phyloP scores from a whole-genome alignment of 2,797 vertebrate genomes.

The Cossypha polioptera region DNA sequence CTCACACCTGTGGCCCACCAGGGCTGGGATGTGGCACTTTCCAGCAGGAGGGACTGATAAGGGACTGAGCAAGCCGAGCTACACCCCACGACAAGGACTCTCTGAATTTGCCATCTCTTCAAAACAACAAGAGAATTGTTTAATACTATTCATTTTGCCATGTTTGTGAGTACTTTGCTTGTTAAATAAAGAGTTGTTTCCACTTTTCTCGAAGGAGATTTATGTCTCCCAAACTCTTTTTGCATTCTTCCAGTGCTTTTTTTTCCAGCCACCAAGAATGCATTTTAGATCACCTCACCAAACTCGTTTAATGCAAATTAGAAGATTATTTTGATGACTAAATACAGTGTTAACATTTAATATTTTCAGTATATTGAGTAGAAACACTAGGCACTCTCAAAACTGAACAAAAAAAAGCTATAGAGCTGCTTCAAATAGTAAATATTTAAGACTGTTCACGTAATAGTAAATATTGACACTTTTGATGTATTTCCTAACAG shows the following conservation, averaged over 20 bases:
- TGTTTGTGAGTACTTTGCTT: neutral
- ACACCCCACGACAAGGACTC: too few species aligned
- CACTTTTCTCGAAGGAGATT: neutral
- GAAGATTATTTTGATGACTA: neutral
- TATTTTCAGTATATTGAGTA: neutral
- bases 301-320: neutral
- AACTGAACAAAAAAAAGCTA: neutral
- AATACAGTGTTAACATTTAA: neutral
- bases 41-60: neutral
- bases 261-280: neutral
- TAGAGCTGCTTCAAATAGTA: neutral
- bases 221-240: neutral
- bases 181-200: neutral
- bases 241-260: neutral
- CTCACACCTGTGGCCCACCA: neutral
- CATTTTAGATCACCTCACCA: neutral
- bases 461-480: neutral
- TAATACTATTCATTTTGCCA: neutral
- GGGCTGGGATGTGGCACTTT: neutral
- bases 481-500: neutral
- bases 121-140: neutral
- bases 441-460: neutral
- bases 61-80: neutral
- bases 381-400: neutral
- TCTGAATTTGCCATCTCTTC: neutral